Evolutionary conservation across 2,797 vertebrate species (phyloP).

Genomic region (Chromis chromis): DNA sequence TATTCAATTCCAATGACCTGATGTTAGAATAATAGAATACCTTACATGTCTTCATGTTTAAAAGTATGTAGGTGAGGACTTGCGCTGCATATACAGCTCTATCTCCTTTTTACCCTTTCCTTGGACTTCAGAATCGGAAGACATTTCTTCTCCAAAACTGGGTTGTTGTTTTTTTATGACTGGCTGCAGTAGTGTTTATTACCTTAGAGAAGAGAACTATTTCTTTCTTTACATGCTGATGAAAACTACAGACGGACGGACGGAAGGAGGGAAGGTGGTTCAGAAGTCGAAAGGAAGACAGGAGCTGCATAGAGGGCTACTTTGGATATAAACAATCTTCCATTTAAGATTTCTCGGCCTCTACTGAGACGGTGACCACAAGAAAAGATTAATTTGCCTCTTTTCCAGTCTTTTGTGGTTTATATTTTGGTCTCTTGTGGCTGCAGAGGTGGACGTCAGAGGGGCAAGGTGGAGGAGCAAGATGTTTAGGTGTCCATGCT

Average conservation of each 20-base stretch:
- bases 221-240: slow-evolving; percentile 63
- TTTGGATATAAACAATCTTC: slow-evolving; percentile 50
- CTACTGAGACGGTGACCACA: slow-evolving; percentile 25
- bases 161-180: slow-evolving; percentile 9
- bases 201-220: slow-evolving; percentile 22
- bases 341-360: slow-evolving; percentile 28
- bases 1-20: slow-evolving; percentile 23
- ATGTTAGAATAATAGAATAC: slow-evolving; percentile 18
- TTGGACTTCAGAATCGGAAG: slow-evolving; percentile 50
- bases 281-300: slow-evolving; percentile 74
- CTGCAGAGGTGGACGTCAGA: slow-evolving; percentile 50
- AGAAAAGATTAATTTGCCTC: slow-evolving; percentile 33
- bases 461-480: slow-evolving; percentile 30
- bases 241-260: slow-evolving; percentile 40
- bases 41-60: slow-evolving; percentile 24
- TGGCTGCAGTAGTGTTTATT: slow-evolving; percentile 25
- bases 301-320: slow-evolving; percentile 72
- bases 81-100: slow-evolving; percentile 46
- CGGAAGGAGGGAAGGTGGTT: slow-evolving; percentile 33
- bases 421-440: slow-evolving; percentile 51
- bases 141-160: slow-evolving; percentile 32
- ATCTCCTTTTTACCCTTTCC: slow-evolving; percentile 40
- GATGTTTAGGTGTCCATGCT: slow-evolving; percentile 69
- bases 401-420: slow-evolving; percentile 18
- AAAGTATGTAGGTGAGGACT: slow-evolving; percentile 31